Percentiles rank a stretch among this genome's conserved stretches.
These are phyloP conservation scores for Antheraea pernyi DNA, from an alignment of 1,140 invertebrate genomes.

Conservation along the genomic window DNA sequence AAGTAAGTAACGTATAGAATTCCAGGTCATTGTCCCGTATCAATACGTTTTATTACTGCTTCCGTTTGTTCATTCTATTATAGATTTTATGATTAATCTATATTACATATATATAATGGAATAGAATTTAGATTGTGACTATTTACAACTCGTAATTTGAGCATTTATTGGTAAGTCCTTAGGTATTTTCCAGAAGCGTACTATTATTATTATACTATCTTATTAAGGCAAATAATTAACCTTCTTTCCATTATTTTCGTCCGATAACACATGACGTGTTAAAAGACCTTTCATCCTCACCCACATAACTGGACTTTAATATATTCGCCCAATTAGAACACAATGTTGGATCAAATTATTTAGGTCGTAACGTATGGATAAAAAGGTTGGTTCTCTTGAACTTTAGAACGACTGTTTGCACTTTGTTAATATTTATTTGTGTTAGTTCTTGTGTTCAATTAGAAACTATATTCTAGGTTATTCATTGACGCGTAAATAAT, in stretches of 20 bases:
- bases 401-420: no score
- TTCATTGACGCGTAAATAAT: not conserved
- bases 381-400: not conserved
- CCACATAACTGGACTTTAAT: not conserved
- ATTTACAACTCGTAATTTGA: no score
- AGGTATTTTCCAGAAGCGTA: no score
- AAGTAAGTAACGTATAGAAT: not conserved
- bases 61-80: not conserved
- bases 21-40: not conserved
- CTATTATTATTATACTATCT: no score
- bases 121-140: no score
- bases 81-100: no score
- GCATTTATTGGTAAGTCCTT: no score
- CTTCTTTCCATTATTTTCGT: not conserved
- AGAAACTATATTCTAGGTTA: not conserved
- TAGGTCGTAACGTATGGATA: not conserved
- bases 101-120: no score
- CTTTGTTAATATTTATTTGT: no score
- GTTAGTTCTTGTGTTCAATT: no score
- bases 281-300: not conserved
- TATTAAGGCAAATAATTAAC: not conserved
- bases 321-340: not conserved
- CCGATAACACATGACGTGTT: not conserved
- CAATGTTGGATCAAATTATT: not conserved
- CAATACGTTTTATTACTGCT: not conserved